A percentile compares a stretch with the other conserved stretches of the same genome.
These are phyloP conservation scores for Drosophila acutilabella DNA, from an alignment of 2,888 invertebrate genomes.

Conservation along the genomic window DNA sequence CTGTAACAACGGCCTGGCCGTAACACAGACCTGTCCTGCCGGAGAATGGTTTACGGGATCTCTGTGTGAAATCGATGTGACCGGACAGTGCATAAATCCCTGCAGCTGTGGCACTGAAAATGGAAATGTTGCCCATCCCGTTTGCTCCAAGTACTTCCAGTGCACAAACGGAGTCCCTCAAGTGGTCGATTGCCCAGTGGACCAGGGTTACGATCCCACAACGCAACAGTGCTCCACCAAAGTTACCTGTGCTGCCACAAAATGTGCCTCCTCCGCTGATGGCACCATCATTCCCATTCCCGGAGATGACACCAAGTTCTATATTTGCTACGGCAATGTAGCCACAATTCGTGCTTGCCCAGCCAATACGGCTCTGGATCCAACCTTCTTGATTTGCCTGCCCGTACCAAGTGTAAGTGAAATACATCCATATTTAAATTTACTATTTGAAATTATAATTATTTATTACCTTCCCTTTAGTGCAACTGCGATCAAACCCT, in stretches of 20 bases:
- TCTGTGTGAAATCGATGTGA: conserved; percentile 63
- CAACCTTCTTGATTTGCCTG: conserved; percentile 42
- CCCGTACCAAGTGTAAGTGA: conserved; percentile 68
- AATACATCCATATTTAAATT: neutral
- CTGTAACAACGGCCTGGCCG: conserved; percentile 68
- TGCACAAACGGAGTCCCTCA: conserved; percentile 68
- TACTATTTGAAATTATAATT: too few species aligned
- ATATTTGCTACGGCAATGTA: conserved; percentile 53
- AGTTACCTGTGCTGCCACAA: conserved; percentile 52
- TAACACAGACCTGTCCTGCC: conserved; percentile 47
- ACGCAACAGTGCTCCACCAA: conserved; percentile 53
- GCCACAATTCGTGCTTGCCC: conserved; percentile 52
- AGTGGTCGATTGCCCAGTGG: conserved; percentile 67
- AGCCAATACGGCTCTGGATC: conserved; percentile 28
- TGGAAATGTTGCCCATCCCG: conserved; percentile 71
- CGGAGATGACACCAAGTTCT: conserved; percentile 61
- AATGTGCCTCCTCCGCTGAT: conserved; percentile 59
- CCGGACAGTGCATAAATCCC: conserved; percentile 78
- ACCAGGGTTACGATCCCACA: conserved; percentile 61
- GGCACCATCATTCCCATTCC: conserved; percentile 57
- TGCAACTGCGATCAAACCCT: conserved; percentile 57
- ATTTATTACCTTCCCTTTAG: conserved; percentile 32
- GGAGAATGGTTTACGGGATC: conserved; percentile 71
- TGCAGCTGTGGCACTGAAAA: conserved; percentile 61
- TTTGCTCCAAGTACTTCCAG: conserved; percentile 77